phyloP scores from a whole-genome alignment of 2,888 invertebrate genomes.

The Phymatocera aterrima region DNA sequence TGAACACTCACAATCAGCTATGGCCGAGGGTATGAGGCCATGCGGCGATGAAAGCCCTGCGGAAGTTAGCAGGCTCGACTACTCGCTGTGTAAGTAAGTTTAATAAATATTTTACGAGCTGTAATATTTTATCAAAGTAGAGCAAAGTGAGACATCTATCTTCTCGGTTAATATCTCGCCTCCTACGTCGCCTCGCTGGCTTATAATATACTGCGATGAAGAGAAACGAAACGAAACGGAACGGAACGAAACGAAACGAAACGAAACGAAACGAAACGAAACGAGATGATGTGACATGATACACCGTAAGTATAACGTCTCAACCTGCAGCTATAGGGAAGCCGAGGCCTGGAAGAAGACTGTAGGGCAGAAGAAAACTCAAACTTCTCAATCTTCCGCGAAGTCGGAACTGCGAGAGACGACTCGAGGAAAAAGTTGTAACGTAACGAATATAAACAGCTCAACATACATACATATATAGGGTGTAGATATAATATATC shows the following conservation, averaged over 20 bases:
- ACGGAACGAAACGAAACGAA: background rate
- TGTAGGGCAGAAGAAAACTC: background rate
- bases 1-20: no score
- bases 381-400: conserved; percentile 21
- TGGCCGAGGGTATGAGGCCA: no score
- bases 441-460: conserved; percentile 57
- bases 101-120: conserved; percentile 29
- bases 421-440: conserved; percentile 37
- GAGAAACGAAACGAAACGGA: background rate
- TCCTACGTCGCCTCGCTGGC: background rate
- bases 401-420: background rate
- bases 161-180: background rate
- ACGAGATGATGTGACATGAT: background rate
- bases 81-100: conserved; percentile 10
- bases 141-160: conserved; percentile 22
- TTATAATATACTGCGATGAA: background rate
- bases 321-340: background rate
- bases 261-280: no score
- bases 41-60: no score
- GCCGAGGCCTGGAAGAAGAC: no score
- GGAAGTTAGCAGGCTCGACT: no score
- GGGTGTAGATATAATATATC: no score
- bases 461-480: no score
- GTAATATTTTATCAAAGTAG: conserved; percentile 28
- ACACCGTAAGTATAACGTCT: no score